Base-by-base conservation (phyloP, 1,140 invertebrate species). In the Euwallacea fornicatus region DNA sequence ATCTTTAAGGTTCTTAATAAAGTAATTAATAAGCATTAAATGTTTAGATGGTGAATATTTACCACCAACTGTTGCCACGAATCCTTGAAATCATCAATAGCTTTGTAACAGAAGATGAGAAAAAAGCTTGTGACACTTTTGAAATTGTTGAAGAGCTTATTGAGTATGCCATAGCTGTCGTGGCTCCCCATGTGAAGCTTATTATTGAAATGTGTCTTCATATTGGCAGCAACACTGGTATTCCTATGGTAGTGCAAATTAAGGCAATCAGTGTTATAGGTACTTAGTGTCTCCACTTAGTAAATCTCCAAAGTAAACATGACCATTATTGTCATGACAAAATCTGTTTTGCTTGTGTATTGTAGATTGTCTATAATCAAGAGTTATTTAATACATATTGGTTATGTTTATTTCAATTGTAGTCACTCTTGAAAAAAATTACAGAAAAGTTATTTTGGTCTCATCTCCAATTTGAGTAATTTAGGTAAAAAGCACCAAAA, bases 141-240 rank as follows among this genome's bases (percentile, higher is more conserved):
- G 90, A 92, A 77, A 81, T 94, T 10, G 84, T 93, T 66, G 90
- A 93, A 78, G 88, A 88, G 73, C 81, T 94, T 58, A 84, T 88
- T 44, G 91, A 93, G 74, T 87, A 84, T 78, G 87, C 88, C 69
- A 83, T 90, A 7, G 76, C 80, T 72, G 84, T 90, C 53, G 78
- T 93, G 70, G 83, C 86, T 2, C 88, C 88, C 13, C 87, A 91
- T 77, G 80, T 93, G 0, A 88, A 88, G 80, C 74, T 82, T 13
- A 79, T 92, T 3, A 78, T 93, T 6, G 85, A 88, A 33, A 86
- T 92, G 76, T 92, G 89, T 79, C 77, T 94, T 42, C 81, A 85
- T 69, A 84, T 92, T 7, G 84, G 85, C 21, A 82, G 80, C 54
- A 85, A 90, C 60, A 82, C 80, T 63, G 77, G 83, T 42, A 78